A percentile compares a stretch with the other conserved stretches of the same genome.
phyloP scores from a whole-genome alignment of 2,113 vertebrate species.

The Pelvicachromis taeniatus region DNA sequence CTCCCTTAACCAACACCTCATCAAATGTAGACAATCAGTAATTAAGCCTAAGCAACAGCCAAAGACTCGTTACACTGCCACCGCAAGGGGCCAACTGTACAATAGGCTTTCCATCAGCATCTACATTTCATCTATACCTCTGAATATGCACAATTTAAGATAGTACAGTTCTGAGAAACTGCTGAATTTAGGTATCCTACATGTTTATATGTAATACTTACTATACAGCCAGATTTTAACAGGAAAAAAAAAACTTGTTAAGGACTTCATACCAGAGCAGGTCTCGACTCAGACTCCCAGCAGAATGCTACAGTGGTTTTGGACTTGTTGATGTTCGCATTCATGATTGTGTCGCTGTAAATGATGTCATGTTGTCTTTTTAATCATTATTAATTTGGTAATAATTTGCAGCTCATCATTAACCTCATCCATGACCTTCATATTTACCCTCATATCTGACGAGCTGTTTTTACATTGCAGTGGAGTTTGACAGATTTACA shows the following conservation, averaged over 20 bases:
- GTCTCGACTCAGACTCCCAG: slow-evolving; percentile 23
- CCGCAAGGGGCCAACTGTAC: neutral
- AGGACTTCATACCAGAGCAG: neutral
- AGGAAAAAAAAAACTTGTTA: neutral
- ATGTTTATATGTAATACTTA: neutral
- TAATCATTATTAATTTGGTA: neutral
- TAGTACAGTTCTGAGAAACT: neutral
- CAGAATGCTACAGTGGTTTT: neutral
- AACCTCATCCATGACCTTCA: slow-evolving; percentile 12
- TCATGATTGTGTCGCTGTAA: neutral
- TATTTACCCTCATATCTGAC: slow-evolving; percentile 3
- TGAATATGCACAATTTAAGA: neutral
- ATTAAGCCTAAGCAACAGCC: neutral
- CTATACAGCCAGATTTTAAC: neutral
- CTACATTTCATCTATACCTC: neutral
- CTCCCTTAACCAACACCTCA: neutral
- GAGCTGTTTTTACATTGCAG: neutral
- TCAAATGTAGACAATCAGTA: neutral
- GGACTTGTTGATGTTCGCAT: neutral
- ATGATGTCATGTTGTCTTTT: neutral
- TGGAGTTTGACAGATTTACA: slow-evolving; percentile 21
- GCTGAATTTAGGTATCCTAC: neutral
- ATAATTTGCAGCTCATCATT: slow-evolving; percentile 21
- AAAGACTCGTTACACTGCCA: neutral
- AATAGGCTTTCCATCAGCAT: neutral